Base-by-base conservation (phyloP, 2,888 invertebrate genomes). In the Cyaniris semiargus region DNA sequence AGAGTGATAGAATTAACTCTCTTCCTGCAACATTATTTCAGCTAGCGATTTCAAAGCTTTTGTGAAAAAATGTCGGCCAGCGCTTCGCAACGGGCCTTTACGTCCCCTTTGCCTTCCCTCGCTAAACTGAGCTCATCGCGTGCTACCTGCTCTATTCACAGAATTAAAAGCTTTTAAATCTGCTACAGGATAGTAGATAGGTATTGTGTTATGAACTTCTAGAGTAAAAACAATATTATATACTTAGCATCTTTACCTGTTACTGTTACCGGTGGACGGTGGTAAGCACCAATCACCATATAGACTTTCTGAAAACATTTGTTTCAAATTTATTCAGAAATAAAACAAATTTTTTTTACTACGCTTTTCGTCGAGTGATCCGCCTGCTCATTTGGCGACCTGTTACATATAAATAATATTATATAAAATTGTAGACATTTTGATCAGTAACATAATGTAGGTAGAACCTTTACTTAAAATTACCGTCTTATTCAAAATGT, bases 11-110 rank as follows among this genome's bases (percentile, higher is more conserved):
- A 60, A 13, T 13, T 23, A 23, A 23, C 13, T 21, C 4, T 21
- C 10, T 4, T 23, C 23, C 60, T 60, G 58, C 58, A 21, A 60
- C 60, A 23, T 23, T 10, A 58, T 21, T 60, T 1, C 23, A 3
- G 10, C 8, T 60, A 23, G 60, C 10, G 60, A 23, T 60, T 60
- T 60, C 4, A 23, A 60, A 10, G 3, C 60, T 23, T 48, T 58
- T 60, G 23, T 60, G 23, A 60, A 60, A 60, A 60, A 60, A 60
- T 60, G 23, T 60, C 23, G 60, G 60, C 21, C 60, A 8, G 60
- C 21, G 60, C 23, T 60, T 60, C 8, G 21, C 21, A 60, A 21
- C n/a, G 18, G 18, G 56, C 56, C 58, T 60, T 21, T 60, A 58
- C 58, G 48, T 48, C 15, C 18, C 53, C 53, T 53, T 53, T 53